Base-by-base conservation (phyloP, 2,888 invertebrate genomes). In the Acronicta aceris region DNA sequence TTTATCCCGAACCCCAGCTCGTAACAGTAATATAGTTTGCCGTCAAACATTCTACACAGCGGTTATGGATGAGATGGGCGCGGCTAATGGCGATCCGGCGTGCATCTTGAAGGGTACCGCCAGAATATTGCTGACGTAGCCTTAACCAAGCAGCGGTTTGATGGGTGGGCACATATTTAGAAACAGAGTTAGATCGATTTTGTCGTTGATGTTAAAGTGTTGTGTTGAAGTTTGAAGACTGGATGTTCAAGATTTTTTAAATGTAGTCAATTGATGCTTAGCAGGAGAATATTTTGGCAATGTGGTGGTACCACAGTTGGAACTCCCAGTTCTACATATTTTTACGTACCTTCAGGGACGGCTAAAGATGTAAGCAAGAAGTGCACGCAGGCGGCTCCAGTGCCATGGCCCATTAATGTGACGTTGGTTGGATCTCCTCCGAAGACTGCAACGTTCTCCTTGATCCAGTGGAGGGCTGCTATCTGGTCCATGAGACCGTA, bases 401-500 rank as follows among this genome's bases (percentile, higher is more conserved):
- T 98, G 6, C 99, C 99, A 84, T 99, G 99, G 0, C 99, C 99
- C 87, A 99, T 96, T 17, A 99, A 95, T 1, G 99, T 99, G 59
- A 99, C 98, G 83, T 98, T 97, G 41, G 97, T 96, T 0, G 98
- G 97, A 90, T 99, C 99, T 0, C 99, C 99, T 6, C 99, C 99
- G 87, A 99, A 99, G 55, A 97, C 97, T 0, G 97, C 98, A 52
- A 99, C 98, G 90, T 99, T 99, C 90, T 98, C 98, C 85, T 98
- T 98, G 66, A 99, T 96, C 99, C 99, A 99, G 86, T 98, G 98
- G 69, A 99, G 94, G 0, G 99, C 99, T 0, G 98, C 99, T 79
- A 99, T 98, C 92, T 98, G 98, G 92, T 99, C 99, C 97, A 99
- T 98, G 60, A 99, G 96, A n/a, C 99, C 99, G 91, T 99, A 99